Base-by-base conservation (phyloP, 1,140 invertebrate genomes). In the Helicoverpa armigera region DNA sequence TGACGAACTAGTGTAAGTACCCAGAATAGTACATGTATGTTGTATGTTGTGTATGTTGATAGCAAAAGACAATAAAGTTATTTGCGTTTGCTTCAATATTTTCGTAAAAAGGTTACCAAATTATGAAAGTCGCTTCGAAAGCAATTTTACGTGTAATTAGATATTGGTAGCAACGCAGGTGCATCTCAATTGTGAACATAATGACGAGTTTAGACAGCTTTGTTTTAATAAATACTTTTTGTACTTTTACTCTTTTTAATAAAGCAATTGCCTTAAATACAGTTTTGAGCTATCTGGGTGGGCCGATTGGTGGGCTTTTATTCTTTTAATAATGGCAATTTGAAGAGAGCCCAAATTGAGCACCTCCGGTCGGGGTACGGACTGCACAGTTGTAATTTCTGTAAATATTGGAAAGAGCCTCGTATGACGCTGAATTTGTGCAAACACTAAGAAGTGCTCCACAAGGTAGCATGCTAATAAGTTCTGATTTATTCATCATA, bases 251-350 rank as follows among this genome's bases (percentile, higher is more conserved):
- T 14, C 67, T 73, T 61, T 80, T 72, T 72, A 80, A 80, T 63
- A 72, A 63, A 80, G 69, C 56, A 73, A 72, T 80, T 80, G 63
- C 23, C 51, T 58, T 78, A 78, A 78, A 69, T 78, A 78, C 76
- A 56, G 63, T 48, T 67, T 78, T 78, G 65, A 70, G 63, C 76
- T 78, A 79, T 51, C 87, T 76, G 82, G 86, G 86, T 87, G 86
- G 87, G 67, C 86, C 72, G 12, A 53, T 51, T 79, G 84, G 67
- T 81, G 74, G 63, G 58, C 81, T 82, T 82, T 84, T 88, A 88
- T 86, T 88, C 81, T 82, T 82, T 84, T 88, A 88, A 88, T 88
- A 86, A 86, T 82, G 79, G 83, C 81, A 85, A 87, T 88, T 86
- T 85, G 61, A 70, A 73, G 18, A 58, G 81, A 77, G 51, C 79